Conservation (phyloP, 30 jellyfish, hydroid and myxozoan species). For the Hydractinia echinata region DNA sequence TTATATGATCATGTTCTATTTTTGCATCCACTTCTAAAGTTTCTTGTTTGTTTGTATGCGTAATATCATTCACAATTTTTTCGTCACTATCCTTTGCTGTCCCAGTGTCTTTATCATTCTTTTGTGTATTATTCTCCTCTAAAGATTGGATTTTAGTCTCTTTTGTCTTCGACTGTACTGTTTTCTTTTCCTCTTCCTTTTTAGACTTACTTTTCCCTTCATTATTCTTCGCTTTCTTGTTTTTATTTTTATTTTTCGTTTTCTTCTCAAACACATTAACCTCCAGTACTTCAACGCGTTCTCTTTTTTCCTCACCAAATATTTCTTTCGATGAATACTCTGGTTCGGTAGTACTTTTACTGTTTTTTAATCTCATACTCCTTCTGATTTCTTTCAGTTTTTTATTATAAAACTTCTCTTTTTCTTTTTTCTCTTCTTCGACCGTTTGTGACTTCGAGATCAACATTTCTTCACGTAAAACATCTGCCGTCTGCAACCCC, state of each 20-base stretch:
- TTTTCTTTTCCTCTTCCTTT: background rate
- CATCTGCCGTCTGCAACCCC: slow-evolving; percentile 25
- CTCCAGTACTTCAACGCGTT: slow-evolving; percentile 13
- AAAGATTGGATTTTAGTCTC: background rate
- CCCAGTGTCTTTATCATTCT: too few relatives aligned
- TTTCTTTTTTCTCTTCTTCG: background rate
- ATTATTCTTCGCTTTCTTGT: background rate
- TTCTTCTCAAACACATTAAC: slow-evolving; percentile 21
- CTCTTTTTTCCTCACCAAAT: slow-evolving; percentile 2
- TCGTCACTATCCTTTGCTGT: background rate
- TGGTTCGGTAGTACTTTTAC: slow-evolving; percentile 10
- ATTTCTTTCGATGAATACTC: slow-evolving; percentile 12
- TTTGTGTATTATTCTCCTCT: too few relatives aligned
- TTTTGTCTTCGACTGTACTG: background rate
- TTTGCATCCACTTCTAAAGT: too few relatives aligned
- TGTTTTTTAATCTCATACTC: background rate
- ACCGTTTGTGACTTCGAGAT: slow-evolving; percentile 5
- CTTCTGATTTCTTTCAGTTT: slow-evolving; percentile 13
- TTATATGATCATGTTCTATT: too few relatives aligned
- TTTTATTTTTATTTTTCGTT: slow-evolving; percentile 1
- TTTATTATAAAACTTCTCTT: slow-evolving; percentile 3
- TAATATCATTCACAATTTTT: background rate
- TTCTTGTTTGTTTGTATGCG: background rate
- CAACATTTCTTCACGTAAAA: slow-evolving; percentile 2
- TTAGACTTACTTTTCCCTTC: background rate